These are phyloP conservation scores for Eurois occulta DNA, from an alignment of 2,888 invertebrate species.

Conservation along the genomic window DNA sequence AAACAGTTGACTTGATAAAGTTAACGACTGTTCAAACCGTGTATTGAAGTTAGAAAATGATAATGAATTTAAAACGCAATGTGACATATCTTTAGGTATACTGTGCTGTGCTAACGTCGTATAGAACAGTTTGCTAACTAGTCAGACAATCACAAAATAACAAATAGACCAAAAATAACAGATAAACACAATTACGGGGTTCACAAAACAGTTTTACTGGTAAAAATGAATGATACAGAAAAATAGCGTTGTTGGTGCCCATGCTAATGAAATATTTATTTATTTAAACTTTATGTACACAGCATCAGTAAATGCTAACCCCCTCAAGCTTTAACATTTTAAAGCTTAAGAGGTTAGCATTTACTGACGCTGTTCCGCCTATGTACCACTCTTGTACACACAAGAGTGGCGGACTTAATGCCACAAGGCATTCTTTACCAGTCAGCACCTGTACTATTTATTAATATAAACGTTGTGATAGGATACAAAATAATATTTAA, in stretches of 20 bases:
- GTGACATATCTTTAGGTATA: conserved; percentile 74
- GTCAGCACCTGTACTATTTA: too few relatives aligned
- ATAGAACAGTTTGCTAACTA: conserved; percentile 60
- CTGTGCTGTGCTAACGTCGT: conserved; percentile 45
- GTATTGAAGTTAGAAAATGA: conserved; percentile 17
- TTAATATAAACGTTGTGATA: too few relatives aligned
- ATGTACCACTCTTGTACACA: too few relatives aligned
- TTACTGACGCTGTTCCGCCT: too few relatives aligned
- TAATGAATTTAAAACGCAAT: conserved; percentile 47
- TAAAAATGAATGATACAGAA: neutral
- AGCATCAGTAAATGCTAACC: too few relatives aligned
- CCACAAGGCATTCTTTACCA: too few relatives aligned
- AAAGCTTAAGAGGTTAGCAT: too few relatives aligned
- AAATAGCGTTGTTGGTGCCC: neutral
- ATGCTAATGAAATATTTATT: neutral
- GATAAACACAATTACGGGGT: neutral
- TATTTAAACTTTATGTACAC: too few relatives aligned
- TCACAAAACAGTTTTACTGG: neutral
- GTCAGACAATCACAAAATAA: conserved; percentile 57
- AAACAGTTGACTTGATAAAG: neutral
- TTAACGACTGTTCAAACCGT: neutral
- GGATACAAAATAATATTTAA: too few relatives aligned
- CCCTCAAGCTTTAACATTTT: too few relatives aligned
- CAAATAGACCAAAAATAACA: neutral
- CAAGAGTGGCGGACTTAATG: too few relatives aligned